Evolutionary conservation across 2,797 vertebrate species (phyloP).

Genomic region (Ataeniobius toweri): DNA sequence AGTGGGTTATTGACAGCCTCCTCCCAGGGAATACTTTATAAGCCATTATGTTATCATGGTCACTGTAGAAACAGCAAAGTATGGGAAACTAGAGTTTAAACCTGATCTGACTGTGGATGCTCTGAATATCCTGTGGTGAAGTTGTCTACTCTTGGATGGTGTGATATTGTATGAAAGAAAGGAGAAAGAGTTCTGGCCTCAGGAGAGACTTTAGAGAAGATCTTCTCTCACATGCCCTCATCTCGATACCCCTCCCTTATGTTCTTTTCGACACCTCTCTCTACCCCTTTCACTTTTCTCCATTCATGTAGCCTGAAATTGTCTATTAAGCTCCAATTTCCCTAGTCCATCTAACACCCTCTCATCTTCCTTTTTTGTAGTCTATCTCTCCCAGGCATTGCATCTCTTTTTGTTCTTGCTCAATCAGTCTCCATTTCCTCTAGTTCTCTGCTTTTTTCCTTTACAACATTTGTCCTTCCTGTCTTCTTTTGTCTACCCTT

Average conservation of each 20-base stretch:
- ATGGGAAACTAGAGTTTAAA: constrained; percentile 62
- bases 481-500: constrained; percentile 5
- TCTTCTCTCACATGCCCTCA: constrained; percentile 31
- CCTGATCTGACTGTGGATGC: constrained; percentile 55
- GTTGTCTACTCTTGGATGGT: constrained; percentile 43
- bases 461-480: constrained; percentile 8
- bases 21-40: constrained; percentile 58
- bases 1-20: constrained; percentile 64
- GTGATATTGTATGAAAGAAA: constrained; percentile 56
- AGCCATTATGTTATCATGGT: constrained; percentile 51
- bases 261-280: constrained; percentile 46
- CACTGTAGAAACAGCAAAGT: constrained; percentile 55
- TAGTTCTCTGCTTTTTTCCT: constrained; percentile 9
- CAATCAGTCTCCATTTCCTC: constrained; percentile 4
- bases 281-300: constrained; percentile 50
- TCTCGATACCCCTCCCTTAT: constrained; percentile 10
- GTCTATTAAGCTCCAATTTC: constrained; percentile 44
- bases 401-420: background rate
- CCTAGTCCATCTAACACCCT: constrained; percentile 13
- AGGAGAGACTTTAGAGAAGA: constrained; percentile 56
- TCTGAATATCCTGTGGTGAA: constrained; percentile 50
- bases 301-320: constrained; percentile 58
- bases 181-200: constrained; percentile 56
- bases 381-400: constrained; percentile 23
- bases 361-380: constrained; percentile 32